Conservation (phyloP, 2,113 vertebrate species). For the Pipra filicauda region DNA sequence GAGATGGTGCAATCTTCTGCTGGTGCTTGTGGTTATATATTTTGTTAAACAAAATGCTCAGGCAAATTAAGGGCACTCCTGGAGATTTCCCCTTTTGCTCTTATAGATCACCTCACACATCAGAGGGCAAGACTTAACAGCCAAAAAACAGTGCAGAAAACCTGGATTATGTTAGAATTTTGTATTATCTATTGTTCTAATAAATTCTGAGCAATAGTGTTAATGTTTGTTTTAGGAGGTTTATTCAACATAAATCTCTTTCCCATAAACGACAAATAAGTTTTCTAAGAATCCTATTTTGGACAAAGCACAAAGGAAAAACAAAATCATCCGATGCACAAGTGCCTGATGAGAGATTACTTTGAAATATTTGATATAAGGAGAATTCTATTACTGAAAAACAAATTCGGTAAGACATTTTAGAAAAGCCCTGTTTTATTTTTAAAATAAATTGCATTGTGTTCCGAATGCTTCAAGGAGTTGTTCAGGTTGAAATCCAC, state of each 20-base stretch:
- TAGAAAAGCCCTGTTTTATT: not conserved
- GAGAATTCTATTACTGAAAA: not conserved
- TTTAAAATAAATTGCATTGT: not conserved
- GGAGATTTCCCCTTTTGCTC: conserved; percentile 47
- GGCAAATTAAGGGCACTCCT: conserved; percentile 41
- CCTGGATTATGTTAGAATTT: not conserved
- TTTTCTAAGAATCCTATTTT: not conserved
- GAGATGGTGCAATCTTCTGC: not conserved
- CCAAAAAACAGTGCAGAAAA: not conserved
- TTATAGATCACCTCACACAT: conserved; percentile 8
- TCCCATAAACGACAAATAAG: not conserved
- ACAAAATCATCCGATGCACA: not conserved
- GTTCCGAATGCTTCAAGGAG: not conserved
- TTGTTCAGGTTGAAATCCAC: not conserved
- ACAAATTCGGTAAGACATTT: not conserved
- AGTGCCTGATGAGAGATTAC: not conserved
- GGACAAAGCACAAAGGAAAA: not conserved
- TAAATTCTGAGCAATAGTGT: not conserved
- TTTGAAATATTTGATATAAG: not conserved
- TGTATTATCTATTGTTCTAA: not conserved
- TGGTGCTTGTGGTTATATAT: not conserved
- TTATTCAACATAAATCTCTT: not conserved
- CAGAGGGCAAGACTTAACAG: not conserved
- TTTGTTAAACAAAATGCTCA: conserved; percentile 27
- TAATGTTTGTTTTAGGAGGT: not conserved